phyloP scores from a whole-genome alignment of 2,888 invertebrate species.

The Agrotis ipsilon region DNA sequence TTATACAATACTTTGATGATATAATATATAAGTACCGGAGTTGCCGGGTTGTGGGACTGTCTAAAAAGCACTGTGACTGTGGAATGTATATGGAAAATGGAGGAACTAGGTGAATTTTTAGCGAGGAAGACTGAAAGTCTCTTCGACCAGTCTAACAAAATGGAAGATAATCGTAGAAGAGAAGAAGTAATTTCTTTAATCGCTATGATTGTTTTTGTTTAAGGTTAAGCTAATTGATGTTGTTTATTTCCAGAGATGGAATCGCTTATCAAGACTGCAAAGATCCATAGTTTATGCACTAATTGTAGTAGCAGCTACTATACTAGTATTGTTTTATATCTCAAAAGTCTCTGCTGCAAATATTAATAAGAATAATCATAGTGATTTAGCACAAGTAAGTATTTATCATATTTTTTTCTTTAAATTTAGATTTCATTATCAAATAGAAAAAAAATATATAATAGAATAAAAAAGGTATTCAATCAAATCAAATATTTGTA shows the following conservation, averaged over 20 bases:
- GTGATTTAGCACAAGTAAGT: conserved; percentile 76
- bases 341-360: conserved; percentile 73
- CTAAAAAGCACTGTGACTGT: no score
- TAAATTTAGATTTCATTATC: background rate
- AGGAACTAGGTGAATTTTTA: no score
- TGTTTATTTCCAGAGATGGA: conserved; percentile 94
- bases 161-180: no score
- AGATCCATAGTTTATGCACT: conserved; percentile 94
- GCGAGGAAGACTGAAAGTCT: no score
- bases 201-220: no score
- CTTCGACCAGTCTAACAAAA: no score
- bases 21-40: no score
- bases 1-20: no score
- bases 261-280: conserved; percentile 96
- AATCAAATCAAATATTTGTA: background rate
- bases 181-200: no score
- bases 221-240: background rate
- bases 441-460: background rate
- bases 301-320: conserved; percentile 90
- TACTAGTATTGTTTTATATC: conserved; percentile 92
- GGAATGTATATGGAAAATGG: no score
- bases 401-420: no score
- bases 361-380: conserved; percentile 70
- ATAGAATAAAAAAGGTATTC: background rate
- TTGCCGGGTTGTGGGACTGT: no score